Conservation (phyloP, 2,113 vertebrate genomes). For the Bos indicus region DNA sequence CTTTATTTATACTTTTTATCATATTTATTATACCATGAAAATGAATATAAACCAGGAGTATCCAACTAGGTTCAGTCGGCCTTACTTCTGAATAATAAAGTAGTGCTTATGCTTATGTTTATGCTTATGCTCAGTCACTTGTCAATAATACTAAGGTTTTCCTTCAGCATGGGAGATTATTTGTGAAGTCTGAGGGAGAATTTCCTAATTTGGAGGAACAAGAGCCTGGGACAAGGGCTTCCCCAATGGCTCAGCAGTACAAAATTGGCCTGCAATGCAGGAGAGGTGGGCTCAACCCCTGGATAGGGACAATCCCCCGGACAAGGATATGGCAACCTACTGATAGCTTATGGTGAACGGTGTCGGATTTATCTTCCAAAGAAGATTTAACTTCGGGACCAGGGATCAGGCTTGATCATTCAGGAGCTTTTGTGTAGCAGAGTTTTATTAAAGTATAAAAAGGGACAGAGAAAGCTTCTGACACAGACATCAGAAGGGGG, state of each 20-base stretch:
- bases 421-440: background rate
- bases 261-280: background rate
- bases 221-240: background rate
- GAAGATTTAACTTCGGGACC: background rate
- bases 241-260: background rate
- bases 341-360: accelerated
- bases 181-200: background rate
- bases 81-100: background rate
- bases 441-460: background rate
- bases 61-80: background rate
- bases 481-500: background rate
- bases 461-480: background rate
- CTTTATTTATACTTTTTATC: background rate
- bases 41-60: background rate
- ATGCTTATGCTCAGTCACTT: background rate
- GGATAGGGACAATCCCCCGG: background rate
- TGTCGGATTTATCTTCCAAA: accelerated
- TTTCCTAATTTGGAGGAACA: background rate
- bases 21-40: background rate
- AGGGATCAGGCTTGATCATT: background rate
- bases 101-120: background rate
- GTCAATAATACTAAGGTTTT: background rate
- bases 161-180: background rate
- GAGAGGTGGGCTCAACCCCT: background rate
- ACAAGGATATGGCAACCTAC: background rate